Base-by-base conservation (phyloP, 1,140 invertebrate genomes). In the Hyphantria cunea region DNA sequence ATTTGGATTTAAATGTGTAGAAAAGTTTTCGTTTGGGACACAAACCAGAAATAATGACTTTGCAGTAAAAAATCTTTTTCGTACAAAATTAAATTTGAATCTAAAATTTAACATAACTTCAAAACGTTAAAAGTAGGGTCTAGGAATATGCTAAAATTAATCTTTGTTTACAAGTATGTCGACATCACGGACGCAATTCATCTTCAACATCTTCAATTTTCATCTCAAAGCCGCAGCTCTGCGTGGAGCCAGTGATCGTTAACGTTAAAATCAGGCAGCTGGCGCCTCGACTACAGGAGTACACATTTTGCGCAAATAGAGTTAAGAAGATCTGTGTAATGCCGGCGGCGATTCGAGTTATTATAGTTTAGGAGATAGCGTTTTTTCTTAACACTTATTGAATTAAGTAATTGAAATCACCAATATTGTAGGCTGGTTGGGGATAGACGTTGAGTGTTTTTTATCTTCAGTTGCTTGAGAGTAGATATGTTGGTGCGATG, bases 301-400 rank as follows among this genome's bases (percentile, higher is more conserved):
- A 45, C 13, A 37, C 44, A 32, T 32, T 11, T 48, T 31, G 33
- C 10, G n/a, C 44, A 44, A 58, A 58, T 37, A 33, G 34, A 39
- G 55, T 49, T 49, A 42, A 44, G 52, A 25, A 49, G 45, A 42
- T 37, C 17, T 13, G n/a, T 39, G 45, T 49, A 49, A 49, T 39
- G 15, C 33, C 32, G 17, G 6, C 11, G 34, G 39, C 8, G 8
- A 45, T 13, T n/a, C n/a, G 9, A 5, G 0, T 9, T 0, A 3
- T 0, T 15, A 41, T 37, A 7, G 6, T 37, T 12, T n/a, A 7
- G 8, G 14, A 2, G 5, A 31, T 10, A 10, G 54, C 25, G 44
- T n/a, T 0, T 34, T 9, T 10, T 11, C 2, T 39, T 25, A 3
- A 25, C 5, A 25, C 17, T 25, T n/a, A n/a, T n/a, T n/a, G n/a